Evolutionary conservation across 2,797 vertebrate species (phyloP).

Genomic region (Schizopygopsis malacanthus): DNA sequence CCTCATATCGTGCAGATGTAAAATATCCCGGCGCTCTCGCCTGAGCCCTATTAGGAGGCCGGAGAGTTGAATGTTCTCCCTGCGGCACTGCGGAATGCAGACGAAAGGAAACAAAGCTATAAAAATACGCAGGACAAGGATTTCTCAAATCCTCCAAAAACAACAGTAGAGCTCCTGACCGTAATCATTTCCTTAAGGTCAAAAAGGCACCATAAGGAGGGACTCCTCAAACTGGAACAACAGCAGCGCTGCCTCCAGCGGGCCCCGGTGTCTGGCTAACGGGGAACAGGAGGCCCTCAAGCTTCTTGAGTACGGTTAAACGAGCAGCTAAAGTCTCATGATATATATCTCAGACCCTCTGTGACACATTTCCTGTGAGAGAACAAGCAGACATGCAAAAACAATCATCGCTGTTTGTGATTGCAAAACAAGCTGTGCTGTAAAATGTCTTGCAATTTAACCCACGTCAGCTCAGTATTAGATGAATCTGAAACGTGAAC

Average conservation of each 20-base stretch:
- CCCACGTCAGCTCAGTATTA: background rate
- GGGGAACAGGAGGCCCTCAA: constrained; percentile 48
- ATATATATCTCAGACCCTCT: constrained; percentile 30
- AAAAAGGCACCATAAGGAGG: constrained; percentile 57
- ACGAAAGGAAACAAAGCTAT: constrained; percentile 62
- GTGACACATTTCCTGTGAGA: constrained; percentile 16
- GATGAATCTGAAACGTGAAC: background rate
- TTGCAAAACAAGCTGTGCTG: background rate
- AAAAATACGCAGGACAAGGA: constrained; percentile 59
- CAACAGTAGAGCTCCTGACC: constrained; percentile 57
- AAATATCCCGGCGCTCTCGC: constrained; percentile 53
- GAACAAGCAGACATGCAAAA: constrained; percentile 27
- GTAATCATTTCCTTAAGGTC: constrained; percentile 63
- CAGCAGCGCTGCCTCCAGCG: constrained; percentile 47
- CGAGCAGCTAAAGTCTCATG: constrained; percentile 40
- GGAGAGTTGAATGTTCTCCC: constrained; percentile 57
- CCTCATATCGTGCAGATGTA: constrained; percentile 53
- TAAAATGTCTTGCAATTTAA: background rate
- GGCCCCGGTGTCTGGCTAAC: constrained; percentile 52
- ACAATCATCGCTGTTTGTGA: background rate
- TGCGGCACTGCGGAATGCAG: constrained; percentile 58
- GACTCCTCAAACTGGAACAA: constrained; percentile 62
- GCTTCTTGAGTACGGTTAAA: constrained; percentile 49
- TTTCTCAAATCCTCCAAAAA: constrained; percentile 51
- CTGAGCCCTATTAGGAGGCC: constrained; percentile 57